Evolutionary conservation across 2,113 vertebrate species (phyloP), one percentile per base, ranked within the genome.

Genomic region (Caloenas nicobarica): DNA sequence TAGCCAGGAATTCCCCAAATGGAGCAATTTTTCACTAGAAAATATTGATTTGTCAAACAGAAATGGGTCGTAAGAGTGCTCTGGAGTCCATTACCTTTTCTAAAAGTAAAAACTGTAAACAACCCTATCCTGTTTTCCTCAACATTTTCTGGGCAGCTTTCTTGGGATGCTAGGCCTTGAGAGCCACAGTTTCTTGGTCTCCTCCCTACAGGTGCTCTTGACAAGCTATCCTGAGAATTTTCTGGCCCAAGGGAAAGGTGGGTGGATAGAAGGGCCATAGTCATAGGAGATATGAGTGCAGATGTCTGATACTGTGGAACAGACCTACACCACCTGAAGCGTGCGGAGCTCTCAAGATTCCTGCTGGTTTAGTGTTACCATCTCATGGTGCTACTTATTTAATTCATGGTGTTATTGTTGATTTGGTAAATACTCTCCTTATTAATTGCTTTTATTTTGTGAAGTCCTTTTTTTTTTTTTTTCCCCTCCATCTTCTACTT

Each of bases 211-310:
- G 16, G n/a, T 18, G 9, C 29, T 64, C 36, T 36, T 18, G 4
- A 46, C 3, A 80, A 77, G 24, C 4, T 28, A 66, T 19, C 7
- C 6, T 42, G 60, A 81, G 16, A 54, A 66, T 64, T 66, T 70
- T 57, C 5, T 33, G 58, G 5, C 11, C 23, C 13, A 72, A 36
- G 9, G 10, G 21, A 71, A 53, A 57, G 3, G 9, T 25, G 24
- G 2, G 5, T 50, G 16, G 5, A 13, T 15, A 34, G 11, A 2
- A 23, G 23, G 1, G 3, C 2, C 23, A 46, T 15, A 26, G 17
- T 3, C 17, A 1, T 25, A 44, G 33, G 53, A 64, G 28, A 36
- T 23, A 9, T 0, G 0, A 71, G 5, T 25, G 14, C 22, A 46
- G 7, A 3, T 40, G 11, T 89, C 51, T 44, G 34, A 48, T 34